phyloP scores from a whole-genome alignment of 2,888 invertebrate species.

The Meteorus colon region DNA sequence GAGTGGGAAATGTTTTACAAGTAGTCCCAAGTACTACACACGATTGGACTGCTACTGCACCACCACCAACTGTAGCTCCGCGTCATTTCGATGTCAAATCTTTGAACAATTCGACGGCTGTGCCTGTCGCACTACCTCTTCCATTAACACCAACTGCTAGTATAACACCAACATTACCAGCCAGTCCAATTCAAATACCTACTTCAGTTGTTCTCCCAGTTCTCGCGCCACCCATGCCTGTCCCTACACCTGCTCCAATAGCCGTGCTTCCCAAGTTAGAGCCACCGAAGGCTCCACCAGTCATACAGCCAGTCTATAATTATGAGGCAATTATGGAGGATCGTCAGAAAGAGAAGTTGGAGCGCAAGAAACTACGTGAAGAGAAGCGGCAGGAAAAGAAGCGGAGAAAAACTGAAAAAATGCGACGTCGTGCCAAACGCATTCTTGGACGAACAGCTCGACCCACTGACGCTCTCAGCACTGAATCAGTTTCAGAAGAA shows the following conservation, averaged over 20 bases:
- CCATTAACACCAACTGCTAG: slow-evolving; percentile 47
- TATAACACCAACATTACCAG: neutral
- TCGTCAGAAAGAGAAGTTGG: slow-evolving; percentile 67
- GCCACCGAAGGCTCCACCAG: slow-evolving; percentile 45
- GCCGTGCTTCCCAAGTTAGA: slow-evolving; percentile 47
- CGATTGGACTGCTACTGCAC: slow-evolving; percentile 62
- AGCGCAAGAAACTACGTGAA: slow-evolving; percentile 65
- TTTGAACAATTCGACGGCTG: slow-evolving; percentile 50
- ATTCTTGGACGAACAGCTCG: slow-evolving; percentile 41
- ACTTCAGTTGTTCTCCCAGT: slow-evolving; percentile 40
- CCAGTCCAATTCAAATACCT: slow-evolving; percentile 44
- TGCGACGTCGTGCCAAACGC: slow-evolving; percentile 61
- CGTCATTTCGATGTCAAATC: neutral
- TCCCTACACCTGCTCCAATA: slow-evolving; percentile 39
- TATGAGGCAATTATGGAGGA: slow-evolving; percentile 70
- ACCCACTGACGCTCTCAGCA: slow-evolving; percentile 41
- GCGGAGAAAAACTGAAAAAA: slow-evolving; percentile 63
- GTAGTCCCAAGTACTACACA: slow-evolving; percentile 68
- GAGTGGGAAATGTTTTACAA: slow-evolving; percentile 71
- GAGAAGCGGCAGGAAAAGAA: slow-evolving; percentile 66
- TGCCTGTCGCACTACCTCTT: slow-evolving; percentile 55
- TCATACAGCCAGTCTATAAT: slow-evolving; percentile 67
- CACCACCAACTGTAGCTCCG: slow-evolving; percentile 57
- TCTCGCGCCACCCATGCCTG: neutral
- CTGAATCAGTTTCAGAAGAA: slow-evolving; percentile 36